Base-by-base conservation (phyloP, 1,140 invertebrate species). In the Oreohelix idahoensis region DNA sequence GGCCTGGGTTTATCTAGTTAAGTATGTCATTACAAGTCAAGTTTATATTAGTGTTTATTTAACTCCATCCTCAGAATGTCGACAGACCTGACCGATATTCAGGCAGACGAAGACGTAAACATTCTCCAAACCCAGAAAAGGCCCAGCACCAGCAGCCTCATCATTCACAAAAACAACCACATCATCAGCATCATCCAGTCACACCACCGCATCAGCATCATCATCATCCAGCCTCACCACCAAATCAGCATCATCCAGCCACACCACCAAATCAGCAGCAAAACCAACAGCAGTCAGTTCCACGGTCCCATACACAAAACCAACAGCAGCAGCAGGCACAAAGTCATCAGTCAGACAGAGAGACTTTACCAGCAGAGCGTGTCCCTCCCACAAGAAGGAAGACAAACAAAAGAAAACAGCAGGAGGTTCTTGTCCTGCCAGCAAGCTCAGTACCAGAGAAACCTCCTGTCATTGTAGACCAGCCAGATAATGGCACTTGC, bases 251-350 rank as follows among this genome's bases (percentile, higher is more conserved):
- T 36, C n/a, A 49, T 13, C 69, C 39, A 45, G n/a, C 35, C 35
- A 36, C 36, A 42, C n/a, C 29, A 76, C 73, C 45, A 29, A 29
- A 70, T 69, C 80, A 36, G 32, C 83, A 76, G 38, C 39, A 77
- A 45, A 74, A 49, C 78, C 81, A 26, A 58, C 53, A 58, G 17
- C 63, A 79, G 26, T 35, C 86, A 32, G 26, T 32, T 17, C 75
- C 82, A 58, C 45, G 42, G 36, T 42, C 78, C 26, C 35, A 32
- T 23, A 32, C 78, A 63, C 13, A 32, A 80, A 69, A 69, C 32
- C 75, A 63, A 84, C 84, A 84, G 35, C 49, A 17, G 11, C 81
- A 85, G 42, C 84, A 77, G 38, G 74, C 17, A 13, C 51, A 49
- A 26, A 66, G 35, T 32, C 70, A 51, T 32, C 39, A 51, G 11